Base-by-base conservation (phyloP, 2,888 invertebrate species). In the Agrypnus murinus region DNA sequence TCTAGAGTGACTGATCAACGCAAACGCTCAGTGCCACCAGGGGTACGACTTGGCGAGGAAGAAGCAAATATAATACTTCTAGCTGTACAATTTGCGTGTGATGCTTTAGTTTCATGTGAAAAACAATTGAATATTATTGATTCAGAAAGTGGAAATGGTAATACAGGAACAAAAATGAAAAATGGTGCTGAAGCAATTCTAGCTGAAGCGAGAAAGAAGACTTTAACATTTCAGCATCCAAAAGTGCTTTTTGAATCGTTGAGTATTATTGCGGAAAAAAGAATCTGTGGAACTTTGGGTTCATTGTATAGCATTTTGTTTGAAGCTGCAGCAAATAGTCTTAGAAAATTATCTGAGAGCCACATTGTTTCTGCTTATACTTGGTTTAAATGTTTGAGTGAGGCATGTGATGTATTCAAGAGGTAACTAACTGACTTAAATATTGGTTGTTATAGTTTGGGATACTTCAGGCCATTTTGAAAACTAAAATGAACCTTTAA, bases 281-380 rank as follows among this genome's bases (percentile, higher is more conserved):
- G 87, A 53, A 92, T 95, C 90, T 94, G 94, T 0, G 95, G 95
- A 0, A 91, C 93, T 0, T 91, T 93, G 0, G 95, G 95, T 0
- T 95, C 92, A 0, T 87, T 95, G 48, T 95, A 95, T 86, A 91
- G 93, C 71, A 86, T 95, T 71, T 89, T 94, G 69, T 89, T 95
- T 69, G 89, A 93, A 1, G 90, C 91, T 0, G 90, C 90, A 0
- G 89, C 90, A 0, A 87, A 87, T 55, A 84, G 86, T 50, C 84
- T 90, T 59, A 81, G 85, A 32, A 79, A 80, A 84, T 87, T 78
- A 60, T 59, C 74, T 0, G 80, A 80, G 14, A 73, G 75, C 7
- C 74, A 74, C 10, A 63, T 73, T 12, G 72, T 84, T 8, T 76
- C 75, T 25, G 72, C 76, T 9, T 32, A 65, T 5, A 70, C 85